Base-by-base conservation (phyloP, 2,797 vertebrate species). In the Chromobotia macracanthus region DNA sequence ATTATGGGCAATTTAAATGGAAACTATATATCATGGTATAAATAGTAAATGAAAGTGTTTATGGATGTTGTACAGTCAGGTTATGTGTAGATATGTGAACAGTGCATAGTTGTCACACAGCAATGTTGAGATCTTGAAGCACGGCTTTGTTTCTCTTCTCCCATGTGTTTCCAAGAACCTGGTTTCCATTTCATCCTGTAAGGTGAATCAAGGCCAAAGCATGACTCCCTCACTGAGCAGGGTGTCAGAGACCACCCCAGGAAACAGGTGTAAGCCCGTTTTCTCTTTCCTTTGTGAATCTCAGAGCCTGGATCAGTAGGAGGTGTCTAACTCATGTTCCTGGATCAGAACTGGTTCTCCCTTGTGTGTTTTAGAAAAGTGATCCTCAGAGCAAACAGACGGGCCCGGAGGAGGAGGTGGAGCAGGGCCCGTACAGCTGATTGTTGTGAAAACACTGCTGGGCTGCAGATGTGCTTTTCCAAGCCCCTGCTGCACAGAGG, bases 381-480 rank as follows among this genome's bases (percentile, higher is more conserved):
- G 72, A 83, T 80, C 68, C 69, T 19, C 71, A 64, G 25, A 46
- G 61, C 58, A 46, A 64, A 81, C 72, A 72, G 66, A 68, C 44
- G 8, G 28, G 60, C 31, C 28, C 53, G 28, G 64, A 67, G 58
- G 79, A 60, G 28, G 35, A 75, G 83, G 66, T 50, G 38, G 55
- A 31, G 72, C 60, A 56, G 65, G 63, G 61, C 72, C 53, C 8
- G 41, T 23, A 9, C 16, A 21, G 81, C 51, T 72, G 75, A 70
- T 82, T 83, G 75, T 82, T 86, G 76, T 84, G 79, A 83, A 83
- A 85, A 84, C 71, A 83, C 63, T 58, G 75, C 79, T 82, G 82
- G 80, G 79, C 58, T 82, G 78, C 88, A 87, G 83, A 86, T 89
- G 84, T 87, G 79, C 80, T 83, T 87, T 85, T 81, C 80, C 83